phyloP scores from a whole-genome alignment of 92 coral and sea anemone genomes.

The Porites evermanni region DNA sequence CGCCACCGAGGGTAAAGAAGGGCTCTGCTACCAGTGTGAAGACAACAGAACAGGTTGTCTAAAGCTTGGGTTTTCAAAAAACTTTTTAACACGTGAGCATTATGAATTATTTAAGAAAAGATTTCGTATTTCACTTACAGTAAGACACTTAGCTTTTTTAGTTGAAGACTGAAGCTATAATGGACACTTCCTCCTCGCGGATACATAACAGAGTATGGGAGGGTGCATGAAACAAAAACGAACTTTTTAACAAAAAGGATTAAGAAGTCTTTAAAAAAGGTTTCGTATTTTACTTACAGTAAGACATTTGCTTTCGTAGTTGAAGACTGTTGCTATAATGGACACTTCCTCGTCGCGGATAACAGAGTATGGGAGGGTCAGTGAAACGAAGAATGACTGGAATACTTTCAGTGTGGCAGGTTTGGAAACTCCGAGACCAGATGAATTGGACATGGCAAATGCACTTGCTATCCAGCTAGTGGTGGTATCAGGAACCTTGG shows the following conservation, averaged over 20 bases:
- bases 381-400: constrained; percentile 90
- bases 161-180: constrained; percentile 86
- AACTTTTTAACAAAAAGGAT: too few relatives aligned
- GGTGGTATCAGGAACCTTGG: constrained; percentile 90
- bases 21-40: too few relatives aligned
- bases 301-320: constrained; percentile 85
- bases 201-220: constrained; percentile 89
- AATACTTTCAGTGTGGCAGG: constrained; percentile 79
- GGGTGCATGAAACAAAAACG: constrained; percentile 65
- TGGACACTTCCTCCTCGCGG: constrained; percentile 92
- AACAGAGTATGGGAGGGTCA: constrained; percentile 94
- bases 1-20: too few relatives aligned
- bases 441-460: constrained; percentile 84
- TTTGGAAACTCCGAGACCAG: constrained; percentile 86
- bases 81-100: too few relatives aligned
- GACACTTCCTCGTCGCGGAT: constrained; percentile 96
- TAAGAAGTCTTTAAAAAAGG: background rate
- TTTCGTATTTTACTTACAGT: constrained; percentile 68
- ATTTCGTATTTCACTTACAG: constrained; percentile 67
- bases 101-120: background rate
- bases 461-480: constrained; percentile 96
- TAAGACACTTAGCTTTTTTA: constrained; percentile 80
- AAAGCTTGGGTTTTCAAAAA: too few relatives aligned
- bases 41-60: too few relatives aligned
- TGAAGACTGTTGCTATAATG: constrained; percentile 84